phyloP scores from a whole-genome alignment of 2,797 vertebrate genomes.

The Enteromius paludinosus region DNA sequence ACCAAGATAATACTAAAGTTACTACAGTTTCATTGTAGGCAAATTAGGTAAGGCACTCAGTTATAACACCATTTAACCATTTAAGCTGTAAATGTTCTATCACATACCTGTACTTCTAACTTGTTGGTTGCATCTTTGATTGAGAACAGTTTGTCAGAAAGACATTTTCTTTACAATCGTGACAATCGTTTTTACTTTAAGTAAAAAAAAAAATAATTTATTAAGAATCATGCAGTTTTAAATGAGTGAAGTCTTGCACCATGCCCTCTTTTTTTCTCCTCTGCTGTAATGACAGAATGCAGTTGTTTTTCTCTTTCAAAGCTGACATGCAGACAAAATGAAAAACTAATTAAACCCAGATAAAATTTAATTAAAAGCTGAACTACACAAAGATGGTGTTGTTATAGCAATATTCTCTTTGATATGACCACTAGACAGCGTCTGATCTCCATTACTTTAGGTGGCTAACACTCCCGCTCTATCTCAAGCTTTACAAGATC shows the following conservation, averaged over 20 bases:
- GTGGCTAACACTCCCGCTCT: conserved; percentile 42
- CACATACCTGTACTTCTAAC: neutral
- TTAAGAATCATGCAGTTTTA: neutral
- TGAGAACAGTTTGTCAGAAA: neutral
- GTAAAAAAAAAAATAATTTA: too few relatives aligned
- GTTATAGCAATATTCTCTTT: conserved; percentile 58
- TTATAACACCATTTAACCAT: neutral
- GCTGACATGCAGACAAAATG: conserved; percentile 26
- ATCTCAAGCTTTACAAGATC: conserved; percentile 41
- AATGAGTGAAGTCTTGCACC: neutral
- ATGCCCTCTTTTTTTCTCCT: neutral
- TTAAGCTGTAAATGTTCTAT: neutral
- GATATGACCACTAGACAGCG: conserved; percentile 55
- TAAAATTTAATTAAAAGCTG: conserved; percentile 52
- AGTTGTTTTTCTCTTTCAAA: conserved; percentile 34
- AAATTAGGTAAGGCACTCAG: neutral
- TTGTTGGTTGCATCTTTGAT: neutral
- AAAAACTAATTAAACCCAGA: conserved; percentile 52
- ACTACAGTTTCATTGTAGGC: neutral
- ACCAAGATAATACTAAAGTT: conserved; percentile 11
- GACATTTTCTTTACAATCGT: neutral
- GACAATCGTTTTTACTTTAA: neutral
- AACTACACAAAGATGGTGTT: conserved; percentile 53
- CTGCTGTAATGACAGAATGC: conserved; percentile 37
- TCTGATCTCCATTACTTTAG: conserved; percentile 56